A percentile compares a stretch with the other conserved stretches of the same genome.
phyloP scores from a whole-genome alignment of 2,888 invertebrate genomes.

The Tenthredo livida region DNA sequence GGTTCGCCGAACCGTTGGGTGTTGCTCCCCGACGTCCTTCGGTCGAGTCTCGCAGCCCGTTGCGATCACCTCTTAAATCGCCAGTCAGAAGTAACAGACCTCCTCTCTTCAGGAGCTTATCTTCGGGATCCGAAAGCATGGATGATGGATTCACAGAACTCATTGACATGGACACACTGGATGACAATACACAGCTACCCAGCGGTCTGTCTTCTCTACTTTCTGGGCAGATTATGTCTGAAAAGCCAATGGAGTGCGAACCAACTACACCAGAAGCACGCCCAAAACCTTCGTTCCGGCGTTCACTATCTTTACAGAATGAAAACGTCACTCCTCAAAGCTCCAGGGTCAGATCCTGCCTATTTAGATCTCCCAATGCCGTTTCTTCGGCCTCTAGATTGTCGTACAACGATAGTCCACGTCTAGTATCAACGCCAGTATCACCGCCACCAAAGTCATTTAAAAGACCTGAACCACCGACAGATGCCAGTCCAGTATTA shows the following conservation, averaged over 20 bases:
- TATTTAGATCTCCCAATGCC: constrained; percentile 77
- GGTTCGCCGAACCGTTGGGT: constrained; percentile 77
- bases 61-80: constrained; percentile 56
- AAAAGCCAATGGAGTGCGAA: constrained; percentile 70
- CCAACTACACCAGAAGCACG: constrained; percentile 76
- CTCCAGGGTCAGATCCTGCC: constrained; percentile 78
- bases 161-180: constrained; percentile 81
- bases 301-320: constrained; percentile 75
- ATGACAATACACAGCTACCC: constrained; percentile 79
- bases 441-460: constrained; percentile 71
- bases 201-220: constrained; percentile 82
- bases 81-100: constrained; percentile 55
- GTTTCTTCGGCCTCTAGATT: constrained; percentile 66
- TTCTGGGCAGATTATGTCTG: constrained; percentile 79
- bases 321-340: constrained; percentile 72
- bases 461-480: constrained; percentile 86
- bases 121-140: constrained; percentile 81
- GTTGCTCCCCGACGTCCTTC: constrained; percentile 75
- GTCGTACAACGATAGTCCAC: constrained; percentile 64
- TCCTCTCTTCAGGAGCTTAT: constrained; percentile 78
- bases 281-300: constrained; percentile 60
- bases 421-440: constrained; percentile 26
- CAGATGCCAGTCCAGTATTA: constrained; percentile 78
- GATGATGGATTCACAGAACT: constrained; percentile 85
- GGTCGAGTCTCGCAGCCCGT: constrained; percentile 66